Conservation (phyloP, 35 echinoderm and acorn worm species). For the Apostichopus parvimensis region DNA sequence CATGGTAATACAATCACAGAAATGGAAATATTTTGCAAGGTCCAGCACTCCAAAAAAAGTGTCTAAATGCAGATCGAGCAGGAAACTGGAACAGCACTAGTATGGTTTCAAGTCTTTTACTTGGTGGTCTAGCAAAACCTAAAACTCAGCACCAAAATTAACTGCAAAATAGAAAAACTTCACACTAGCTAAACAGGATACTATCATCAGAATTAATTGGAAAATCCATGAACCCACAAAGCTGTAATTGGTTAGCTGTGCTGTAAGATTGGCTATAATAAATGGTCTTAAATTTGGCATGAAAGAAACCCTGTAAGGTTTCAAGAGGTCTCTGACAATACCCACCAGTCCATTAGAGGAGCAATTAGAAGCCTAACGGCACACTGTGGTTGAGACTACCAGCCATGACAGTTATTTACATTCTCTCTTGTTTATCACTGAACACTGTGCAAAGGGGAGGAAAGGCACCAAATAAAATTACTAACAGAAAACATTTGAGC, state of each 20-base stretch:
- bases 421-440: conserved; percentile 10
- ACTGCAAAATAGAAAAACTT: not conserved
- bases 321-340: not conserved
- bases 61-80: not conserved
- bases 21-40: no score
- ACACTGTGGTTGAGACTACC: not conserved
- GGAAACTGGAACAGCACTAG: conserved; percentile 6
- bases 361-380: conserved; percentile 4
- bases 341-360: not conserved
- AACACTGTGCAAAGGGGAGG: not conserved
- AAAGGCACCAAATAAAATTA: not conserved
- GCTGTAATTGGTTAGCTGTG: not conserved
- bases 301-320: conserved; percentile 16
- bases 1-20: no score
- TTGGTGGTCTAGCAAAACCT: conserved; percentile 11
- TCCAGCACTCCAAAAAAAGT: not conserved
- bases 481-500: no score
- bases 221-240: conserved; percentile 34
- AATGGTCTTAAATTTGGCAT: conserved; percentile 35
- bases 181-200: conserved; percentile 10
- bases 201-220: conserved; percentile 33
- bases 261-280: not conserved
- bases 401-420: conserved; percentile 18
- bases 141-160: not conserved
- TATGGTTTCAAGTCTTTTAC: not conserved